Percentiles rank a stretch among this genome's conserved stretches.
phyloP scores from a whole-genome alignment of 2,797 vertebrate genomes.

The Carduelis carduelis region DNA sequence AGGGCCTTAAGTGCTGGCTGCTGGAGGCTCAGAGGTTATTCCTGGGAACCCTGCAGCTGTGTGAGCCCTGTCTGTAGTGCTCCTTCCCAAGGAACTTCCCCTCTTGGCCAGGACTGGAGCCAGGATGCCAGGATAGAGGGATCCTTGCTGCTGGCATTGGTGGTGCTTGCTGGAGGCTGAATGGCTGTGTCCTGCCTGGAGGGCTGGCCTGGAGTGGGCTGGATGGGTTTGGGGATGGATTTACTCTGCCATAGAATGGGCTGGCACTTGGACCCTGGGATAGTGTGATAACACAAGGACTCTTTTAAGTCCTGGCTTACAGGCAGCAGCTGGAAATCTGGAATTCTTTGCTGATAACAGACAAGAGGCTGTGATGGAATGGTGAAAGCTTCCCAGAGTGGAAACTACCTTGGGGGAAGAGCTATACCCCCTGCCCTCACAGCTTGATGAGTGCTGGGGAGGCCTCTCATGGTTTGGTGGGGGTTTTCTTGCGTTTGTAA shows the following conservation, averaged over 20 bases:
- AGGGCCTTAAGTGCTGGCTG: constrained; percentile 18
- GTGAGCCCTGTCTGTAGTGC: not conserved
- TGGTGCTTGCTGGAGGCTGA: not conserved
- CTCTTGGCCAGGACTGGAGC: not conserved
- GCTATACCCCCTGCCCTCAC: not conserved
- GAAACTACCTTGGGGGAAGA: not conserved
- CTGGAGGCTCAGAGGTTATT: constrained; percentile 20
- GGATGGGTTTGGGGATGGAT: not conserved
- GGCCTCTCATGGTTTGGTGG: not conserved
- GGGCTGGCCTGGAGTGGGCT: not conserved
- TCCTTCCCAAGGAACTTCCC: not conserved
- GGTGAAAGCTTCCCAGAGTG: not conserved
- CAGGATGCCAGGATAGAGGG: not conserved
- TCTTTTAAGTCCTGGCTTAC: not conserved
- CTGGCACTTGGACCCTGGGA: not conserved
- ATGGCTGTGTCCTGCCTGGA: not conserved
- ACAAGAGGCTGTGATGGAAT: not conserved
- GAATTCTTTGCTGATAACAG: not conserved
- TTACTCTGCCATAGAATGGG: not conserved
- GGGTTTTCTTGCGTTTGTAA: not conserved
- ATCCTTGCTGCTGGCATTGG: not conserved
- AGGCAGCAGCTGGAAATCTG: not conserved
- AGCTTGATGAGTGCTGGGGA: not conserved
- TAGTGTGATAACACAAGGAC: not conserved
- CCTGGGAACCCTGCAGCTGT: not conserved